These are phyloP conservation scores for Byasa hedistus DNA, from an alignment of 2,888 invertebrate species.

Conservation along the genomic window DNA sequence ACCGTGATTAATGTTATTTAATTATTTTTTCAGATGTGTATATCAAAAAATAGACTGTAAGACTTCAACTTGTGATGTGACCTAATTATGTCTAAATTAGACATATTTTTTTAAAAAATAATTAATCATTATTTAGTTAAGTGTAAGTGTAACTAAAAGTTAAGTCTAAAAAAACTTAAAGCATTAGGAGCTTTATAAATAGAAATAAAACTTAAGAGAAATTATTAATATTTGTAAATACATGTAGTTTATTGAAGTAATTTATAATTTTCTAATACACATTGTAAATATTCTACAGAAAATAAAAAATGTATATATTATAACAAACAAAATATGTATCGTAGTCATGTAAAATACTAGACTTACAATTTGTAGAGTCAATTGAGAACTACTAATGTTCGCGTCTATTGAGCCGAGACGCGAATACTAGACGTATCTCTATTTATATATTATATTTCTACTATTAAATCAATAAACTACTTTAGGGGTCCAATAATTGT, in stretches of 20 bases:
- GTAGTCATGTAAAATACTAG: not conserved
- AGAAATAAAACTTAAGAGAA: not conserved
- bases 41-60: conserved; percentile 8
- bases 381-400: conserved; percentile 22
- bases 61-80: not conserved
- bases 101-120: not conserved
- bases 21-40: conserved; percentile 23
- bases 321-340: not conserved
- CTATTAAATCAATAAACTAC: conserved; percentile 9
- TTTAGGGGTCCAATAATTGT: conserved; percentile 27
- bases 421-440: conserved; percentile 24
- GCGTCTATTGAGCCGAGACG: conserved; percentile 33
- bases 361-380: not conserved
- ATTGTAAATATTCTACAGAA: conserved; percentile 23
- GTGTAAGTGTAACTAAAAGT: too few species aligned
- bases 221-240: not conserved
- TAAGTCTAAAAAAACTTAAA: too few species aligned
- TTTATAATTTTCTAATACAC: conserved; percentile 4
- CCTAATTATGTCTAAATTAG: not conserved
- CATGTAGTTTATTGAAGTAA: not conserved
- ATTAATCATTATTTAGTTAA: not conserved
- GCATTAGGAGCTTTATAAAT: not conserved
- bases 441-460: conserved; percentile 6
- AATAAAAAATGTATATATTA: not conserved
- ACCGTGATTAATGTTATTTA: not conserved